These are phyloP conservation scores for Poeciliopsis turneri DNA, from an alignment of 2,797 vertebrate genomes.

Conservation along the genomic window DNA sequence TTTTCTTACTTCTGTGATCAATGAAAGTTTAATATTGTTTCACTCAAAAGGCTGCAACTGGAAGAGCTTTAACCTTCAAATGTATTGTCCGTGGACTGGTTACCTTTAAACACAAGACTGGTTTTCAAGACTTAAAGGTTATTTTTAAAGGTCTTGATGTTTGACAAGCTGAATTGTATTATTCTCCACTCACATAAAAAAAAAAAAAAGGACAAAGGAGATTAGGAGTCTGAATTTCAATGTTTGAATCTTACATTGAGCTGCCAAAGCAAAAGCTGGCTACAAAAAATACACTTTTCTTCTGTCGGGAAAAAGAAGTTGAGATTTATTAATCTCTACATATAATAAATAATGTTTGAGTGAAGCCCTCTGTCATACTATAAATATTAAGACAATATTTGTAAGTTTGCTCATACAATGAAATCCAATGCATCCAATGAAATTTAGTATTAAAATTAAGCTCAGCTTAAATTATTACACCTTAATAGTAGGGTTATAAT, in stretches of 20 bases:
- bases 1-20: conserved; percentile 12
- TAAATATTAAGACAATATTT: too few species aligned
- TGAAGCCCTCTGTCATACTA: background rate
- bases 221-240: background rate
- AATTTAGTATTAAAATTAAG: too few species aligned
- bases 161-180: background rate
- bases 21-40: conserved; percentile 18
- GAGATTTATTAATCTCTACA: background rate
- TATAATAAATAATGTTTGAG: background rate
- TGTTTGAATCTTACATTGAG: background rate
- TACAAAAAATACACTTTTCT: too few species aligned
- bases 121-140: conserved; percentile 13
- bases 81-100: background rate
- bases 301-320: too few species aligned
- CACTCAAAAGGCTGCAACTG: conserved; percentile 5
- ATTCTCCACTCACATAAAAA: background rate
- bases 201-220: background rate
- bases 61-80: background rate
- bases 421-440: too few species aligned
- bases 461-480: too few species aligned
- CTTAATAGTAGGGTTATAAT: too few species aligned
- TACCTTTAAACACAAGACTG: background rate
- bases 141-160: background rate
- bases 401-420: too few species aligned
- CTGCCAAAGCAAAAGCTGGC: too few species aligned